A percentile compares a stretch with the other conserved stretches of the same genome.
Conservation (phyloP, 2,113 vertebrate species). For the Anas platyrhynchos region DNA sequence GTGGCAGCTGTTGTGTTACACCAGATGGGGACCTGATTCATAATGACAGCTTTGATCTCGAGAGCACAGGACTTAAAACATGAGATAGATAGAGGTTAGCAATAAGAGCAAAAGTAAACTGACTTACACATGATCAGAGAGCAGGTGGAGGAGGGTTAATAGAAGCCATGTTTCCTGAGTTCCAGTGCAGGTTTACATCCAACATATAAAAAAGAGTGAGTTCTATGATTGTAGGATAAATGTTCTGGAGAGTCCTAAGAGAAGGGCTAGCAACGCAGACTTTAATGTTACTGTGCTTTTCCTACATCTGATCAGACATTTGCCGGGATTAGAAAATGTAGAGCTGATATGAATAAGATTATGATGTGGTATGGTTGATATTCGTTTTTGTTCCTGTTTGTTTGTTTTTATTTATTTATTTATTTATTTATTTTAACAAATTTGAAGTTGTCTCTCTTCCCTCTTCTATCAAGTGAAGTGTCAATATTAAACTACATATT, state of each 20-base stretch:
- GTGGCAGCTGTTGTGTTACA: neutral
- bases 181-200: neutral
- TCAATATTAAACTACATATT: neutral
- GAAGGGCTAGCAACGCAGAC: neutral
- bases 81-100: neutral
- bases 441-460: neutral
- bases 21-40: neutral
- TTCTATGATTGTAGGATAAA: neutral
- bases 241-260: neutral
- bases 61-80: neutral
- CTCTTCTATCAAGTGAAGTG: neutral
- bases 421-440: neutral
- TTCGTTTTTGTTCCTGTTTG: neutral
- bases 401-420: neutral
- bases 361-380: too few species aligned
- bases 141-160: neutral
- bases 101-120: neutral
- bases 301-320: neutral
- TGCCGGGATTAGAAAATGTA: neutral
- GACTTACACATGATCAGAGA: neutral
- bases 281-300: neutral
- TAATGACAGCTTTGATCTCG: neutral
- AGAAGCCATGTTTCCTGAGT: neutral
- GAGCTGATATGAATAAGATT: neutral
- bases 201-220: neutral